These are phyloP conservation scores for Menidia menidia DNA, from an alignment of 2,797 vertebrate genomes.

Conservation along the genomic window DNA sequence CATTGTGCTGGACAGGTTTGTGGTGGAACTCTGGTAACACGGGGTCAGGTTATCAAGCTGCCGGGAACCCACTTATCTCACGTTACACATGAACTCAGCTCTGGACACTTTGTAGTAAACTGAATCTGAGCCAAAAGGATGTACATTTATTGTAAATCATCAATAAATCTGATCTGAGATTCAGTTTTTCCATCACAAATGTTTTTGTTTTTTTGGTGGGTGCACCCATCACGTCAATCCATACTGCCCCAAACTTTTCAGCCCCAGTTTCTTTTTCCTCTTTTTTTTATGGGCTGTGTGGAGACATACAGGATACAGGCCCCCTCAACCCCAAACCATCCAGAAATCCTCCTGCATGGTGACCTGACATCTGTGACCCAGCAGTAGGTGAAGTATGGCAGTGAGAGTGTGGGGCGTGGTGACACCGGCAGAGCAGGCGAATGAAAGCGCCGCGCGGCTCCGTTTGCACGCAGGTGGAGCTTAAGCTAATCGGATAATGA, in stretches of 20 bases:
- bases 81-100: slow-evolving; percentile 27
- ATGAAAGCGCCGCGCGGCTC: slow-evolving; percentile 22
- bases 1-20: not conserved
- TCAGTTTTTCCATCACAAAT: not conserved
- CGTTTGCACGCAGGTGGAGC: slow-evolving; percentile 49
- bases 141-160: slow-evolving; percentile 7
- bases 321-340: not conserved
- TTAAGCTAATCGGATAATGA: slow-evolving; percentile 71
- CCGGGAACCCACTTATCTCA: slow-evolving; percentile 4
- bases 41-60: slow-evolving; percentile 29
- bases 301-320: slow-evolving; percentile 34
- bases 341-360: not conserved
- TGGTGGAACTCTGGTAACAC: slow-evolving; percentile 1
- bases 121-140: not conserved
- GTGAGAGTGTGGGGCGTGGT: slow-evolving; percentile 27
- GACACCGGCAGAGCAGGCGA: slow-evolving; percentile 18
- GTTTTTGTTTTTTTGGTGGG: too few relatives aligned
- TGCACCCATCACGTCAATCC: slow-evolving; percentile 7
- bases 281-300: slow-evolving; percentile 31
- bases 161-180: not conserved
- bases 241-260: slow-evolving; percentile 24
- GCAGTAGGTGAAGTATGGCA: slow-evolving; percentile 17
- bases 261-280: slow-evolving; percentile 37
- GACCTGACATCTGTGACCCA: slow-evolving; percentile 23
- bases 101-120: slow-evolving; percentile 1